Evolutionary conservation across 2,113 vertebrate species (phyloP).

Genomic region (Chionomys nivalis): DNA sequence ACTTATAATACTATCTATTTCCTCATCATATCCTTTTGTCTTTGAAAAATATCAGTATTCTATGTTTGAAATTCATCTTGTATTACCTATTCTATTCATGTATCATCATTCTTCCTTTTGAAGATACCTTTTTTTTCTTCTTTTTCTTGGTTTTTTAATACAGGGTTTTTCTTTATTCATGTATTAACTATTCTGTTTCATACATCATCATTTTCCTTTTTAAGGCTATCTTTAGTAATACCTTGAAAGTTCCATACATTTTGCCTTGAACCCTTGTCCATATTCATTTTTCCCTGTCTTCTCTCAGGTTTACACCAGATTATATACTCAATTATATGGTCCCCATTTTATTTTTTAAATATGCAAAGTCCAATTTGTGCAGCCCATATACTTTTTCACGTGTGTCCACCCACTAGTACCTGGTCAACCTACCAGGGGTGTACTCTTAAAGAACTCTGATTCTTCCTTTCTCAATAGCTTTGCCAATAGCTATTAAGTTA

Average conservation of each 20-base stretch:
- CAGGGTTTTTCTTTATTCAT: too few species aligned
- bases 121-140: too few species aligned
- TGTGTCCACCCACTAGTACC: not conserved
- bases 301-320: not conserved
- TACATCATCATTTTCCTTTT: not conserved
- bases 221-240: not conserved
- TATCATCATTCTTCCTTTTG: too few species aligned
- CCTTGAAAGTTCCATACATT: not conserved
- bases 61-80: not conserved
- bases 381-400: not conserved
- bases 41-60: not conserved
- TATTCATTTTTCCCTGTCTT: not conserved
- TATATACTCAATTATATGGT: not conserved
- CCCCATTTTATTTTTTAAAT: not conserved
- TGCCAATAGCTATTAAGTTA: not conserved
- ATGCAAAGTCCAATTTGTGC: not conserved
- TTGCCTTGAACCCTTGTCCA: not conserved
- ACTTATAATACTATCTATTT: not conserved
- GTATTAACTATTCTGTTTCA: too few species aligned
- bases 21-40: not conserved
- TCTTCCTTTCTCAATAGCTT: not conserved
- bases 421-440: not conserved
- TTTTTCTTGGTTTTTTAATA: too few species aligned
- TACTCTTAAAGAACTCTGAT: not conserved
- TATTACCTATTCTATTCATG: too few species aligned